Evolutionary conservation across 1,140 invertebrate species (phyloP), one percentile per base, ranked within the genome.

Genomic region (Glossosoma conforme): DNA sequence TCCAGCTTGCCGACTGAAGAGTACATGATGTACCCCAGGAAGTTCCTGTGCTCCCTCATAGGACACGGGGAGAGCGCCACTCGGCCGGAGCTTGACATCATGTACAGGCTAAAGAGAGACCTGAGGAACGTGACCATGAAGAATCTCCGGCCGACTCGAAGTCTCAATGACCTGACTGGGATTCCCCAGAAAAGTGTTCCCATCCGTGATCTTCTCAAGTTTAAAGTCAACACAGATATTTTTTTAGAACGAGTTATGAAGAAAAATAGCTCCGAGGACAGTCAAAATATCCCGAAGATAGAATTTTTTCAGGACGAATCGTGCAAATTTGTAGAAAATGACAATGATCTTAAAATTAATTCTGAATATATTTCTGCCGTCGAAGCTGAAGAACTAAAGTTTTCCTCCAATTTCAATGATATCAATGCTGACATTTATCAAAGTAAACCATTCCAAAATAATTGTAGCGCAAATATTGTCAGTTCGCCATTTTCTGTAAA

Each of bases 341-440:
- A n/a, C n/a, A n/a, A n/a, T n/a, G n/a, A n/a, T n/a, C n/a, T n/a
- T n/a, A n/a, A n/a, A n/a, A n/a, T n/a, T n/a, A n/a, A n/a, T n/a
- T n/a, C n/a, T n/a, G n/a, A n/a, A n/a, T n/a, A n/a, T n/a, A n/a
- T n/a, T n/a, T n/a, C 71, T 35, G 50, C 70, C 28, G 65, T 65
- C 0, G 74, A 69, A 56, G 72, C 75, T 60, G 71, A 77, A 50
- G 42, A 70, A 13, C 54, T 75, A 42, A 72, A 72, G 8, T 76
- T 77, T 54, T 76, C 72, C 10, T 74, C 73, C 0, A 76, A 76
- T 47, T 76, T 77, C 38, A 71, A 66, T 36, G 69, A 69, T 41
- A 73, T 76, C 21, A 68, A 71, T 58, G 62, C 69, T 21, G 45
- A 52, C 45, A 37, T 50, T 22, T 50, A 50, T 20, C 22, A 25